Evolutionary conservation across 2,113 vertebrate genomes (phyloP), one percentile per base, ranked within the genome.

Genomic region (Pangasianodon gigas): DNA sequence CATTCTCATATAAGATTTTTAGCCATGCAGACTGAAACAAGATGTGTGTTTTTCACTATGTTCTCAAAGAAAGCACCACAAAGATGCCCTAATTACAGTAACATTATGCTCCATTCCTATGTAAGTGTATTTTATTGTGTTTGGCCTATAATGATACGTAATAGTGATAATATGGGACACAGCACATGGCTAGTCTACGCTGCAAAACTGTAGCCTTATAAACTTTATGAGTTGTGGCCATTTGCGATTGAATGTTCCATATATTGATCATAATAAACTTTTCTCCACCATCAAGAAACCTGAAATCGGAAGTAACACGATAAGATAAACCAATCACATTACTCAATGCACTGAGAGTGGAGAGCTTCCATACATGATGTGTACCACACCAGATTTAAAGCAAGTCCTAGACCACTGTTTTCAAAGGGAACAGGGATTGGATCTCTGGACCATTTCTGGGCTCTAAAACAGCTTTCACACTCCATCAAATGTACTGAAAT

Each of bases 401-500:
- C 19, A 84, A 60, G n/a, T 58, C 18, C 7, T 6, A 51, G 51
- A 32, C 51, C 14, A 29, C 11, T 37, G 80, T 56, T 82, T 83
- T 37, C 19, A 58, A 44, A 60, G 37, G 56, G 37, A 62, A 62
- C 56, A 29, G 82, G 37, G 56, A 84, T 84, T 84, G 13, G 21
- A 62, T 46, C 82, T 46, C 37, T 62, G 82, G 21, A 46, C 56
- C 82, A 46, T 21, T 84, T 41, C 21, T 46, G 37, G 24, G 82
- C 58, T 84, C 37, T 14, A 44, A 62, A 84, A 62, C 6, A 29
- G 37, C 56, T 62, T 84, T 84, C 82, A 84, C 11, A 84, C 82
- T 62, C 21, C 58, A 62, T 84, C 24, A 62, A 62, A 62, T 84
- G 58, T 46, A 84, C 56, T 84, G 82, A 60, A 62, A 84, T 62